These are phyloP conservation scores for Tachystola acroxantha DNA, from an alignment of 2,888 invertebrate species.

Conservation along the genomic window DNA sequence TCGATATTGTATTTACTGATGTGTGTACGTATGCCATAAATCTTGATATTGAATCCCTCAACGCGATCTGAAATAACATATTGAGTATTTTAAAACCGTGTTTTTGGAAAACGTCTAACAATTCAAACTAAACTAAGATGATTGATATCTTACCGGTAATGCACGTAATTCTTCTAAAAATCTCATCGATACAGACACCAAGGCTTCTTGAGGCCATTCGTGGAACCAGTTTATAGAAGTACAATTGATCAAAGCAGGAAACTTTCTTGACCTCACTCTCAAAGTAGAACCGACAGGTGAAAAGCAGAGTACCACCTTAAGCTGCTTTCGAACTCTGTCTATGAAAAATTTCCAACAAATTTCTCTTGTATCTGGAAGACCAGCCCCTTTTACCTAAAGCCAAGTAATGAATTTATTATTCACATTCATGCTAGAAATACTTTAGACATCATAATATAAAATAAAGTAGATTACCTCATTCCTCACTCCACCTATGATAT, in stretches of 20 bases:
- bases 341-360: slow-evolving; percentile 99
- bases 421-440: too few relatives aligned
- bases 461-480: slow-evolving; percentile 80
- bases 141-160: slow-evolving; percentile 81
- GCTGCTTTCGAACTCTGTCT: slow-evolving; percentile 92
- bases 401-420: neutral
- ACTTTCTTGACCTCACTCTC: slow-evolving; percentile 93
- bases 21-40: slow-evolving; percentile 98
- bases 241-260: slow-evolving; percentile 96
- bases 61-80: slow-evolving; percentile 80
- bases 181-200: slow-evolving; percentile 93
- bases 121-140: neutral
- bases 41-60: slow-evolving; percentile 90
- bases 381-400: slow-evolving; percentile 86
- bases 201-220: slow-evolving; percentile 98
- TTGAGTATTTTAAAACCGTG: neutral
- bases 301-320: slow-evolving; percentile 96
- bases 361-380: slow-evolving; percentile 93
- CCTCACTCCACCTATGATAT: slow-evolving; percentile 91
- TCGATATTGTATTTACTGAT: slow-evolving; percentile 94
- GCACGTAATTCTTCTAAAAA: slow-evolving; percentile 90
- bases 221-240: slow-evolving; percentile 99
- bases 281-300: slow-evolving; percentile 97
- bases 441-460: too few relatives aligned
- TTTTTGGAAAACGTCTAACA: neutral